Base-by-base conservation (phyloP, 2,888 invertebrate genomes). In the Crepidodera aurea region DNA sequence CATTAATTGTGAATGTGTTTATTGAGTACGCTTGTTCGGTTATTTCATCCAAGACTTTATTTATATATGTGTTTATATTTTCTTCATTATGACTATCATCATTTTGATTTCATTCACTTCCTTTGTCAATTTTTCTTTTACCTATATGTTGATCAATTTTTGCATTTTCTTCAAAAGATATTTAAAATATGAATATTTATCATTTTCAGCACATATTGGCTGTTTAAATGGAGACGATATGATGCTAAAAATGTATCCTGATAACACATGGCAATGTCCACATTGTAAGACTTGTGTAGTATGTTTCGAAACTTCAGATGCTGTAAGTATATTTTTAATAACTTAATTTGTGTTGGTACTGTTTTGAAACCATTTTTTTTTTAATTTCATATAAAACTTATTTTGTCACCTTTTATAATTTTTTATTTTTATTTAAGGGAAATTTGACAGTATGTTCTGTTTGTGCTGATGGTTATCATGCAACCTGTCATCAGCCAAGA, bases 261-360 rank as follows among this genome's bases (percentile, higher is more conserved):
- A 88, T 69, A 87, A 87, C 69, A 87, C 88, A 25, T 96, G 93
- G 93, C 94, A 93, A 73, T 96, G 96, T 78, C 91, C 92, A 53
- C 90, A 92, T 76, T 96, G 96, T 75, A 95, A 94, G 80, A 91
- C 89, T 8, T 96, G 96, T 80, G 87, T 87, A 44, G 83, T 92
- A 37, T 95, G 94, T 76, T 88, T 87, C 71, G 92, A 93, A 82
- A 89, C 90, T 6, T 87, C 88, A 71, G 89, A 90, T 81, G 87
- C 88, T 77, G 87, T 91, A 83, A 86, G 88, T 86, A 69, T 46
- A n/a, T 12, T 22, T 22, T 22, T 4, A 4, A 62, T 51, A 29
- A 42, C 6, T 42, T 42, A 16, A 7, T 18, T 7, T 44, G n/a
- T 39, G 27, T 50, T 2, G 6, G 16, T 16, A 39, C 6, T 37